Conservation (phyloP, 2,888 invertebrate genomes). For the Pyrgus malvae region DNA sequence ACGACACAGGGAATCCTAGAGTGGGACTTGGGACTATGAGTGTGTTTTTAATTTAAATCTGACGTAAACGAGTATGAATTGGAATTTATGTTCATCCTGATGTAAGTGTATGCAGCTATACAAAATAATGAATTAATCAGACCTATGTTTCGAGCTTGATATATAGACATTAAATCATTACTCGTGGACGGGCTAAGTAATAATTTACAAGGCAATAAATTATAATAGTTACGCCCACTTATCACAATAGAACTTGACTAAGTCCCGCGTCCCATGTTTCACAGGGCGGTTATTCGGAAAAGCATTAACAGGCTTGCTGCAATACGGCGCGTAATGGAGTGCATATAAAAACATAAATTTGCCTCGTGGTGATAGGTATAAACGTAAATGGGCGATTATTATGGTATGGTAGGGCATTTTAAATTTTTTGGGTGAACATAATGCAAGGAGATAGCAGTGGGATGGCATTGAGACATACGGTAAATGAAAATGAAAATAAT, state of each 20-base stretch:
- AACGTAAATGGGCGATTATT: too few species aligned
- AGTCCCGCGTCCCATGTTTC: neutral
- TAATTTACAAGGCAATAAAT: slow-evolving; percentile 19
- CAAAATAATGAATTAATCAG: neutral
- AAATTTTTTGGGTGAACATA: too few species aligned
- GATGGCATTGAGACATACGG: too few species aligned
- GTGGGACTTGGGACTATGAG: too few species aligned
- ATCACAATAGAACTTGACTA: slow-evolving; percentile 1
- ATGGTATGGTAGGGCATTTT: too few species aligned
- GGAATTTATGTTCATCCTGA: too few species aligned
- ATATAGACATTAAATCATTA: slow-evolving; percentile 16
- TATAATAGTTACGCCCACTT: slow-evolving; percentile 7
- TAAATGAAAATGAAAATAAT: too few species aligned
- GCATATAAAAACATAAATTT: neutral
- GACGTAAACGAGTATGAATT: too few species aligned
- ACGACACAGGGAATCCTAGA: too few species aligned
- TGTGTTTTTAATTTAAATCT: too few species aligned
- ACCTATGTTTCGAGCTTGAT: neutral
- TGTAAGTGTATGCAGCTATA: neutral
- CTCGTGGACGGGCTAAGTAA: slow-evolving; percentile 1
- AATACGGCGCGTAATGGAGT: neutral
- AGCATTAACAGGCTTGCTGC: neutral
- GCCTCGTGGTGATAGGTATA: neutral
- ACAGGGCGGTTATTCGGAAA: neutral
- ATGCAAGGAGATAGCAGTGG: too few species aligned